phyloP scores from a whole-genome alignment of 2,797 vertebrate species.

The Melanotaenia maccullochi region DNA sequence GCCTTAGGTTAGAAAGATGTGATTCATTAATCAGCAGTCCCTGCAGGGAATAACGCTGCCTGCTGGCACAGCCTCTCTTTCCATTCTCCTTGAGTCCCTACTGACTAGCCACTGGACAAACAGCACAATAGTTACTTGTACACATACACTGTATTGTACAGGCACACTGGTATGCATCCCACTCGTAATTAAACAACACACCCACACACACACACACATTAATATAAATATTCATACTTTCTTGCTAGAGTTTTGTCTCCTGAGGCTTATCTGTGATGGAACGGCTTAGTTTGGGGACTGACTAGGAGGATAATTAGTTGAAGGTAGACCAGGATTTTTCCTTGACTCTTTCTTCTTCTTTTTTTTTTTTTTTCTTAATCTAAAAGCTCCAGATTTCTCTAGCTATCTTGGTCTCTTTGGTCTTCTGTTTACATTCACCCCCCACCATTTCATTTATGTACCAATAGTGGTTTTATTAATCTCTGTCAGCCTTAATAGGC shows the following conservation, averaged over 20 bases:
- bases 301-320: conserved; percentile 77
- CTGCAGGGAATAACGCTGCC: conserved; percentile 61
- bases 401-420: conserved; percentile 48
- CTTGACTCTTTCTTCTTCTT: conserved; percentile 18
- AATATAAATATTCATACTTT: conserved; percentile 73
- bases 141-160: conserved; percentile 38
- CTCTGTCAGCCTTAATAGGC: conserved; percentile 73
- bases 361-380: conserved; percentile 62
- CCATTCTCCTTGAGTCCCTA: conserved; percentile 43
- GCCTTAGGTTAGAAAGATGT: conserved; percentile 74
- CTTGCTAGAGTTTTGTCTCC: conserved; percentile 66
- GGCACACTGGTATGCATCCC: conserved; percentile 44
- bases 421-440: conserved; percentile 67
- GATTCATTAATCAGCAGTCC: conserved; percentile 83
- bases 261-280: conserved; percentile 72
- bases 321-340: conserved; percentile 59
- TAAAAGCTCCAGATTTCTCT: conserved; percentile 77
- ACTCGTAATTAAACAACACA: conserved; percentile 59
- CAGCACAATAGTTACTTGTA: conserved; percentile 55
- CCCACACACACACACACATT: conserved; percentile 19
- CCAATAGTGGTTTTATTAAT: conserved; percentile 75
- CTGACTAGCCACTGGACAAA: conserved; percentile 68
- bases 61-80: conserved; percentile 59
- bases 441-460: conserved; percentile 50
- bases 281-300: conserved; percentile 66